A percentile compares a stretch with the other conserved stretches of the same genome.
Evolutionary conservation across 2,888 invertebrate species (phyloP).

Genomic region (Argyresthia goedartella): DNA sequence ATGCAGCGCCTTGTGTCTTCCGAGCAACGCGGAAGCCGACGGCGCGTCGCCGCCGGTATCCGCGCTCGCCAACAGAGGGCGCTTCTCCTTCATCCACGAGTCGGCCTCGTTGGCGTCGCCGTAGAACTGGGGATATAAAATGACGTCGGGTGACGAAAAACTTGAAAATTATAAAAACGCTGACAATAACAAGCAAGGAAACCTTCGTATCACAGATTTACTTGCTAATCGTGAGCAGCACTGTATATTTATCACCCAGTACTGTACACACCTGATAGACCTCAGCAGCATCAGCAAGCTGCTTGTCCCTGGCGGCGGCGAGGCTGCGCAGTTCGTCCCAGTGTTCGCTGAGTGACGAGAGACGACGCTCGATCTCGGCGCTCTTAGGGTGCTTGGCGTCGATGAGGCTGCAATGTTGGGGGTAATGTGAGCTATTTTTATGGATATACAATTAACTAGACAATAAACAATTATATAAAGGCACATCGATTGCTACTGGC

Average conservation of each 20-base stretch:
- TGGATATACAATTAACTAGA: too few relatives aligned
- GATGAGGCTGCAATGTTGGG: slow-evolving; percentile 68
- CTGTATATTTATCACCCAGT: too few relatives aligned
- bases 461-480: too few relatives aligned
- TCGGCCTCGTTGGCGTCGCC: slow-evolving; percentile 98
- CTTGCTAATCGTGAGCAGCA: too few relatives aligned
- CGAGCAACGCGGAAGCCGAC: slow-evolving; percentile 88
- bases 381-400: slow-evolving; percentile 86
- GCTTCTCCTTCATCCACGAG: slow-evolving; percentile 97
- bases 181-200: too few relatives aligned
- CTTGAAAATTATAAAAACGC: too few relatives aligned
- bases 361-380: slow-evolving; percentile 83
- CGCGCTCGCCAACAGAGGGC: slow-evolving; percentile 87
- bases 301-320: slow-evolving; percentile 63
- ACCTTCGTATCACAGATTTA: too few relatives aligned
- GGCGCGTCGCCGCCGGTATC: slow-evolving; percentile 96
- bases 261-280: slow-evolving; percentile 89
- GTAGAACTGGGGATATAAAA: slow-evolving; percentile 77
- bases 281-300: slow-evolving; percentile 81
- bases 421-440: too few relatives aligned
- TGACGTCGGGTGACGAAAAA: too few relatives aligned
- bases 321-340: slow-evolving; percentile 92
- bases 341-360: slow-evolving; percentile 83
- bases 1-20: slow-evolving; percentile 88
- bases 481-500: too few relatives aligned